Evolutionary conservation across 37 sponge, comb jelly and placozoan genomes (phyloP).

Genomic region (Petrosia ficiformis): DNA sequence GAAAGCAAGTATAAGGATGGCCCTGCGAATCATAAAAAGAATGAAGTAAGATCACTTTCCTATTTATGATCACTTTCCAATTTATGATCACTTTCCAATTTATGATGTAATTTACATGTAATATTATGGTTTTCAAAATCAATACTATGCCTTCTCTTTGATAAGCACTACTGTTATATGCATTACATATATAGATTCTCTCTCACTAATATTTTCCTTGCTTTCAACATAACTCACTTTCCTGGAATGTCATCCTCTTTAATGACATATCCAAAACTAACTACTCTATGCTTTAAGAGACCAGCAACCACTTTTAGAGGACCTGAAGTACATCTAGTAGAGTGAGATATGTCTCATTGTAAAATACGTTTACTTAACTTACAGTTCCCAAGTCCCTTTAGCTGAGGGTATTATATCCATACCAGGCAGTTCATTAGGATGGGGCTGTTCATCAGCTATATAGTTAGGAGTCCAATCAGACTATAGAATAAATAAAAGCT

Average conservation of each 20-base stretch:
- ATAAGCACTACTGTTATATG: no score
- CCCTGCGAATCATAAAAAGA: no score
- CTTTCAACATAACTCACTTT: constrained; percentile 75
- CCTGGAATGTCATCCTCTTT: constrained; percentile 76
- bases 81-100: no score
- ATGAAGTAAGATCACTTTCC: no score
- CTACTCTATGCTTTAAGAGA: constrained; percentile 71
- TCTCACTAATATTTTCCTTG: no score
- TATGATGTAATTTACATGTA: no score
- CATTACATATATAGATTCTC: no score
- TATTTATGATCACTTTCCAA: no score
- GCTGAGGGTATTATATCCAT: constrained; percentile 16
- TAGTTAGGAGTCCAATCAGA: constrained; percentile 32
- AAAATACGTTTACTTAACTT: background rate
- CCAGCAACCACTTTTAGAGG: constrained; percentile 63
- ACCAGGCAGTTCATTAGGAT: constrained; percentile 38
- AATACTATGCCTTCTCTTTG: no score
- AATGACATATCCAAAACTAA: constrained; percentile 82
- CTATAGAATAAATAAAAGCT: background rate
- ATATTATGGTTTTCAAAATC: no score
- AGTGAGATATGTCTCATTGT: background rate
- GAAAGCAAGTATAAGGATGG: no score
- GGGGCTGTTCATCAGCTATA: constrained; percentile 11
- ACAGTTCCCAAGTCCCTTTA: constrained; percentile 55
- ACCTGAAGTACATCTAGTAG: constrained; percentile 52